Evolutionary conservation across 2,797 vertebrate genomes (phyloP).

Genomic region (Chelonia mydas): DNA sequence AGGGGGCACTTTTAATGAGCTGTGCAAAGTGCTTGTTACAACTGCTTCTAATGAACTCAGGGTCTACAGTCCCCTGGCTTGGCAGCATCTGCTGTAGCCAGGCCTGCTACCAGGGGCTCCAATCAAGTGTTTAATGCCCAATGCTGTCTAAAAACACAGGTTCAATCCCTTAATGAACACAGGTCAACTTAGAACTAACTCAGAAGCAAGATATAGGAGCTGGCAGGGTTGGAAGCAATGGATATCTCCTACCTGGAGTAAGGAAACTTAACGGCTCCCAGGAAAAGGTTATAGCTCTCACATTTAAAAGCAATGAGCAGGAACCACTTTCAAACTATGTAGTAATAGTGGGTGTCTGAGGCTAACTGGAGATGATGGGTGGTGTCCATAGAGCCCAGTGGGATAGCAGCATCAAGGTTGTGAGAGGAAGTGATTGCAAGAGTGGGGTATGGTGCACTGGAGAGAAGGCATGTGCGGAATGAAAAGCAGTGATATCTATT

Average conservation of each 20-base stretch:
- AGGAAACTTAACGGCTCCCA: conserved; percentile 29
- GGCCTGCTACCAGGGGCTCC: conserved; percentile 66
- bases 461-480: neutral
- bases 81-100: conserved; percentile 69
- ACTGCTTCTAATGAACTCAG: conserved; percentile 79
- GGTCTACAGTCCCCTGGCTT: conserved; percentile 65
- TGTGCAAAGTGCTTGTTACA: conserved; percentile 73
- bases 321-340: neutral
- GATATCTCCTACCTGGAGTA: conserved; percentile 30
- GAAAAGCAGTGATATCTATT: neutral
- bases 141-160: conserved; percentile 58
- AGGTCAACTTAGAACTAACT: conserved; percentile 66
- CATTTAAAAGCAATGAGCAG: neutral
- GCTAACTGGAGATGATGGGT: neutral
- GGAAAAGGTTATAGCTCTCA: conserved; percentile 26
- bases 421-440: neutral
- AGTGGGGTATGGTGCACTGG: neutral
- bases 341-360: neutral
- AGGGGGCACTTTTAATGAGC: conserved; percentile 78
- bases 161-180: conserved; percentile 55
- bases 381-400: neutral
- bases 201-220: neutral
- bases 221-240: conserved; percentile 2
- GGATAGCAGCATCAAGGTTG: neutral
- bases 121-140: conserved; percentile 59